Evolutionary conservation across 2,113 vertebrate genomes (phyloP).

Genomic region (Aepyceros melampus): DNA sequence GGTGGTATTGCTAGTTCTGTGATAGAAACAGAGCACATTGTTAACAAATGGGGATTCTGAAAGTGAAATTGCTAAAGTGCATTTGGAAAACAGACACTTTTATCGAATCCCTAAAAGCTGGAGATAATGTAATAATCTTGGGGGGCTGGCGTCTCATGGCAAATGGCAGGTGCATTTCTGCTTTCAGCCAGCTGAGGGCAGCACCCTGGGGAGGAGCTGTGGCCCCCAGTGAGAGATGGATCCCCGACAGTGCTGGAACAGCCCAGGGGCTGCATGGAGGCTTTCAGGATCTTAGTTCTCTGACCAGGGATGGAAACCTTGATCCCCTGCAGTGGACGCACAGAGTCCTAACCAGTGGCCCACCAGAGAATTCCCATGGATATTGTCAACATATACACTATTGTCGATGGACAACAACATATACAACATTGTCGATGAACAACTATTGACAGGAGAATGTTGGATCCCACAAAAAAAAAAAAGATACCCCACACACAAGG

Average conservation of each 20-base stretch:
- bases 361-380: neutral
- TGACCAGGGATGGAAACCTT: neutral
- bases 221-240: neutral
- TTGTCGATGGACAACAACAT: neutral
- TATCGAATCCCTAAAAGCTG: neutral
- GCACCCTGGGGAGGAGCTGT: neutral
- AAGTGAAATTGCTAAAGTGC: neutral
- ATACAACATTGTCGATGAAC: neutral
- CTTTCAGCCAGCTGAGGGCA: neutral
- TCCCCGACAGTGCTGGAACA: neutral
- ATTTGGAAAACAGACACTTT: neutral
- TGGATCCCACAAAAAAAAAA: neutral
- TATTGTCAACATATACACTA: neutral
- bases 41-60: neutral
- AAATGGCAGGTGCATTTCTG: neutral
- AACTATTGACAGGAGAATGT: neutral
- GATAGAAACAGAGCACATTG: neutral
- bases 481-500: rapidly evolving
- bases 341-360: neutral
- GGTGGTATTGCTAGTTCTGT: neutral
- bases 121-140: neutral
- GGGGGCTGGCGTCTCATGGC: rapidly evolving
- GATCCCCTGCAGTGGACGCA: neutral
- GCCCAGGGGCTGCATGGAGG: neutral
- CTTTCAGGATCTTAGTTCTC: neutral